phyloP scores from a whole-genome alignment of 2,888 invertebrate species.

The Eilema sororculum region DNA sequence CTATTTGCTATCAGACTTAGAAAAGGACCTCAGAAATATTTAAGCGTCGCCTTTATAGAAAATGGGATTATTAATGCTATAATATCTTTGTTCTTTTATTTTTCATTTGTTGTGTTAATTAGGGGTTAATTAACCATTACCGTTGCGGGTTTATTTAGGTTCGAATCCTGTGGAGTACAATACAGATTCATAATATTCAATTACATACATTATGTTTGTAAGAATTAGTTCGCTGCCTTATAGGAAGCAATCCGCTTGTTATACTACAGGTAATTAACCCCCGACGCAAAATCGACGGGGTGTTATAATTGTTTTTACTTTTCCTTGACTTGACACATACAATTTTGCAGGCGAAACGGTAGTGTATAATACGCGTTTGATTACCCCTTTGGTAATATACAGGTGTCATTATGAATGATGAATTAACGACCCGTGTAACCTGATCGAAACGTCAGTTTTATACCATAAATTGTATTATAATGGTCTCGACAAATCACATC shows the following conservation, averaged over 20 bases:
- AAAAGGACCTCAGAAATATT: slow-evolving; percentile 50
- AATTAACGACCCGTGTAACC: neutral
- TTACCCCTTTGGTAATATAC: slow-evolving; percentile 10
- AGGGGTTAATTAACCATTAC: neutral
- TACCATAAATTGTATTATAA: slow-evolving; percentile 4
- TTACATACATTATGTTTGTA: too few species aligned
- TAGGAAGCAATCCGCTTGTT: too few species aligned
- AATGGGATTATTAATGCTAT: slow-evolving; percentile 29
- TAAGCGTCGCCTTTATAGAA: slow-evolving; percentile 40
- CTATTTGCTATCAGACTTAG: slow-evolving; percentile 56
- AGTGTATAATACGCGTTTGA: neutral
- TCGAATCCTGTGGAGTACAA: neutral
- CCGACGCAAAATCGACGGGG: too few species aligned
- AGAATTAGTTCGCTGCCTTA: too few species aligned
- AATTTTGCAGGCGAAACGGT: neutral
- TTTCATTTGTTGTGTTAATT: neutral
- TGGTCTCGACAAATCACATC: neutral
- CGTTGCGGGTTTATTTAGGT: neutral
- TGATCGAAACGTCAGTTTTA: slow-evolving; percentile 2
- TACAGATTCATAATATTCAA: too few species aligned
- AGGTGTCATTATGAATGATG: neutral
- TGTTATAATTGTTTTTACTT: too few species aligned
- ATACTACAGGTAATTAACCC: too few species aligned
- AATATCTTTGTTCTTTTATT: slow-evolving; percentile 13
- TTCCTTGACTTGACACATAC: too few species aligned